Evolutionary conservation across 2,888 invertebrate genomes (phyloP).

Genomic region (Schizotus pectinicornis): DNA sequence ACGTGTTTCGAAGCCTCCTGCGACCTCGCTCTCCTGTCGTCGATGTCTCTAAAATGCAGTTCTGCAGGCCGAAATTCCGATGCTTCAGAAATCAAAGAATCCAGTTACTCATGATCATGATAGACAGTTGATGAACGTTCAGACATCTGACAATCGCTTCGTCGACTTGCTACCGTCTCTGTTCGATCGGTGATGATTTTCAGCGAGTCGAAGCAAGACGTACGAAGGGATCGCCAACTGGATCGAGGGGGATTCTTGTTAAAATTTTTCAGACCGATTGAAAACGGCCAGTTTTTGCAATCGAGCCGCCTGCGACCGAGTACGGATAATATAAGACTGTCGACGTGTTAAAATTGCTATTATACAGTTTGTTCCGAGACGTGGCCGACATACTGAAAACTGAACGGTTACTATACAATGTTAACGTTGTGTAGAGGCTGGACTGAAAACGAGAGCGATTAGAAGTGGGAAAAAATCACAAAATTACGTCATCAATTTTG

Average conservation of each 20-base stretch:
- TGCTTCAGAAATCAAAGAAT: conserved; percentile 52
- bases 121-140: conserved; percentile 29
- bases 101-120: conserved; percentile 54
- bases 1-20: not conserved
- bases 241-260: conserved; percentile 1
- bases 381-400: conserved; percentile 43
- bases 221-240: not conserved
- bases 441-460: too few species aligned
- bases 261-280: conserved; percentile 30
- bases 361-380: conserved; percentile 51
- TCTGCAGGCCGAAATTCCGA: conserved; percentile 47
- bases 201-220: not conserved
- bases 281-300: conserved; percentile 7
- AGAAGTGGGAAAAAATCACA: too few species aligned
- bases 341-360: conserved; percentile 54
- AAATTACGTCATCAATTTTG: too few species aligned
- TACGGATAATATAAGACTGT: conserved; percentile 47
- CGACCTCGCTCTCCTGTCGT: conserved; percentile 5
- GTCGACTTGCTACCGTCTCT: not conserved
- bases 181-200: not conserved
- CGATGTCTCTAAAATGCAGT: conserved; percentile 32
- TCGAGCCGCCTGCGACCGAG: conserved; percentile 32
- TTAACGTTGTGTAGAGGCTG: too few species aligned
- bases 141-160: conserved; percentile 23
- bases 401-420: too few species aligned